phyloP scores from a whole-genome alignment of 1,140 invertebrate genomes.

The Bombus huntii region DNA sequence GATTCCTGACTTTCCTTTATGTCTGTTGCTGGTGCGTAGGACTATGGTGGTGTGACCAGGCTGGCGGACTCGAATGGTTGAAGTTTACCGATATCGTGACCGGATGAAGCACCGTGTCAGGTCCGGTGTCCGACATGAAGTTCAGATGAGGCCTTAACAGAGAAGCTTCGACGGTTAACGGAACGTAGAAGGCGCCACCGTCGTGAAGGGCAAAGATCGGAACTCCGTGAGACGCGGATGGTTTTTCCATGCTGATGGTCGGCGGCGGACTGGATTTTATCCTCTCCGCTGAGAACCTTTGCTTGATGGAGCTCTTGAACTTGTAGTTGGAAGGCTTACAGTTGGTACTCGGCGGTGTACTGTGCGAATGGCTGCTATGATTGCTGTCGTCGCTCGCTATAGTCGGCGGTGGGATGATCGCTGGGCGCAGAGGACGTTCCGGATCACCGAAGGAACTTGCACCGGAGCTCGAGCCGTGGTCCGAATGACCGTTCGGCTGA shows the following conservation, averaged over 20 bases:
- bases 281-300: slow-evolving; percentile 87
- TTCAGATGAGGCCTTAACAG: slow-evolving; percentile 88
- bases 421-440: slow-evolving; percentile 69
- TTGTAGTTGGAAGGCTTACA: slow-evolving; percentile 88
- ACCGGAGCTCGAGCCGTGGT: slow-evolving; percentile 77
- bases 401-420: slow-evolving; percentile 70
- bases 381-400: slow-evolving; percentile 78
- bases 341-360: slow-evolving; percentile 52
- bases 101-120: slow-evolving; percentile 90
- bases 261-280: slow-evolving; percentile 78
- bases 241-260: slow-evolving; percentile 70
- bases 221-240: slow-evolving; percentile 78
- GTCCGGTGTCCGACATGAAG: slow-evolving; percentile 82
- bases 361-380: slow-evolving; percentile 78
- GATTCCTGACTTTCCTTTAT: slow-evolving; percentile 25
- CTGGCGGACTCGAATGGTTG: slow-evolving; percentile 72
- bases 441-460: slow-evolving; percentile 78
- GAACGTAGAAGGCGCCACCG: slow-evolving; percentile 95
- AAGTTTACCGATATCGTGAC: slow-evolving; percentile 96
- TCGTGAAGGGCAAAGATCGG: slow-evolving; percentile 93
- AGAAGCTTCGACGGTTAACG: slow-evolving; percentile 92
- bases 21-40: slow-evolving; percentile 72
- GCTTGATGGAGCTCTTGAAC: slow-evolving; percentile 97
- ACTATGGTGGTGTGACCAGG: slow-evolving; percentile 76
- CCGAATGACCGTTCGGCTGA: slow-evolving; percentile 79